Conservation (phyloP, 2,113 vertebrate genomes). For the Raja brachyura region DNA sequence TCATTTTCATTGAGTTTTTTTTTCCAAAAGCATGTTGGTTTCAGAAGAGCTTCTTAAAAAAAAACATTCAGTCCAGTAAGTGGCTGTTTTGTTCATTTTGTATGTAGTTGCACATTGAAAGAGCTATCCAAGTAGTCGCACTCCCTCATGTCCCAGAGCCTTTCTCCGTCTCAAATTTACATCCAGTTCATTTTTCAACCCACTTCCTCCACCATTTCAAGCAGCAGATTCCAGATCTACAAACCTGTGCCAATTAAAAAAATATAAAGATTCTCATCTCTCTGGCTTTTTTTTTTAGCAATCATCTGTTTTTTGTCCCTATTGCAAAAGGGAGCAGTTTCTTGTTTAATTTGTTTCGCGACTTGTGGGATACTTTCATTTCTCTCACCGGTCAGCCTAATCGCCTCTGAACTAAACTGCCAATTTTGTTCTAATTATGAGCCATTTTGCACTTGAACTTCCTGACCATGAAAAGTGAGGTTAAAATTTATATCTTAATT, state of each 20-base stretch:
- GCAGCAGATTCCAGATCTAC: neutral
- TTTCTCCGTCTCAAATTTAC: neutral
- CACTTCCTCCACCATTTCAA: neutral
- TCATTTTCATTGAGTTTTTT: neutral
- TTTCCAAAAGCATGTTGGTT: neutral
- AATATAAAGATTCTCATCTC: neutral
- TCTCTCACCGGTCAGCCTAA: neutral
- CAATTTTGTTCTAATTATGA: slow-evolving; percentile 11
- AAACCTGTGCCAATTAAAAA: neutral
- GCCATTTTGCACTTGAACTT: slow-evolving; percentile 11
- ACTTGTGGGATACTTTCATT: neutral
- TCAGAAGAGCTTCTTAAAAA: neutral
- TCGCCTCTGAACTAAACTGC: neutral
- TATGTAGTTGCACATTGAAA: neutral
- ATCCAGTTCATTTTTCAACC: neutral
- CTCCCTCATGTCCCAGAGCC: too few relatives aligned
- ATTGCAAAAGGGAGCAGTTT: too few relatives aligned
- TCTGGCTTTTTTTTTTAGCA: neutral
- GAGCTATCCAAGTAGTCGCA: neutral
- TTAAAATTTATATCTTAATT: neutral
- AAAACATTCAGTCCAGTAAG: neutral
- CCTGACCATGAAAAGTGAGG: neutral
- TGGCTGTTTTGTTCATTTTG: neutral
- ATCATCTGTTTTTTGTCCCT: neutral
- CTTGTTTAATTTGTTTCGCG: neutral